These are phyloP conservation scores for Grantiella picta DNA, from an alignment of 2,113 vertebrate species.

Conservation along the genomic window DNA sequence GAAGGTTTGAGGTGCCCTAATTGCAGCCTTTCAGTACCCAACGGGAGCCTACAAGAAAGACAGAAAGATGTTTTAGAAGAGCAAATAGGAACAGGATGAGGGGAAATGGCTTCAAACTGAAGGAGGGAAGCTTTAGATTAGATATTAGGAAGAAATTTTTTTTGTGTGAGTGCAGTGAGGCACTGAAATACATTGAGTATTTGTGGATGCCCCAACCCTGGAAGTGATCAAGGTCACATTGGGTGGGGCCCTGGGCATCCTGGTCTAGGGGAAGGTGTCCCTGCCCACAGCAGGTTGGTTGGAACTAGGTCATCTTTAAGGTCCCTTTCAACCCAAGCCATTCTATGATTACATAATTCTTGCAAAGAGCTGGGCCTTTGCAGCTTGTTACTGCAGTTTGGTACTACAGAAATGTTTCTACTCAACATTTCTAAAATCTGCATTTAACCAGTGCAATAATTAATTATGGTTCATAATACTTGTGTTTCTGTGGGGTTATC, in stretches of 20 bases:
- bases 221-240: neutral
- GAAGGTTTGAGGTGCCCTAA: neutral
- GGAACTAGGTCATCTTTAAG: neutral
- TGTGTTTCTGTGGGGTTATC: neutral
- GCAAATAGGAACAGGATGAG: no score
- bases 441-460: neutral
- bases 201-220: neutral
- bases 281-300: neutral
- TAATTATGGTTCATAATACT: neutral
- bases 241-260: neutral
- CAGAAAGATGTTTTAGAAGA: neutral
- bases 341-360: neutral
- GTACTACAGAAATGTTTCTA: neutral
- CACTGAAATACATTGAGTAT: neutral
- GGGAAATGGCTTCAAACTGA: neutral
- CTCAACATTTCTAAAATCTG: neutral
- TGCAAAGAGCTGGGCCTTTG: neutral
- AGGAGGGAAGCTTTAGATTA: neutral
- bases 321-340: neutral
- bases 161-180: neutral
- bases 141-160: neutral
- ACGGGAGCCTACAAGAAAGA: neutral
- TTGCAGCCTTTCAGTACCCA: neutral
- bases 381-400: neutral
- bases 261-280: neutral